Conservation (phyloP, 1,140 invertebrate genomes). For the Calephelis nemesis region DNA sequence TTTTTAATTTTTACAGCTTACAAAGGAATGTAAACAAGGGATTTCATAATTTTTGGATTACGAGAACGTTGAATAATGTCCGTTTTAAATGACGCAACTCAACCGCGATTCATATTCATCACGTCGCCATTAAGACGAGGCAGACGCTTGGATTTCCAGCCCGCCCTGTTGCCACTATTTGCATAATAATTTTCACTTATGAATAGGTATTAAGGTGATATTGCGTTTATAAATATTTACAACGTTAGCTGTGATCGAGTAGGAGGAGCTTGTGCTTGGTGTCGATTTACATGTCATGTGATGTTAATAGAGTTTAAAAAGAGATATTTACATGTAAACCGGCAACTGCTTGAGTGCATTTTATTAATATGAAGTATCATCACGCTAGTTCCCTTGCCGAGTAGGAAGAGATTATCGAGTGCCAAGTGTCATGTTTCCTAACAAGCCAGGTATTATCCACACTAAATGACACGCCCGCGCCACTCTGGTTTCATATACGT, state of each 20-base stretch:
- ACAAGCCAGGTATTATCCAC: too few species aligned
- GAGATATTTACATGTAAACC: too few species aligned
- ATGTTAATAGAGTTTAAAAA: too few species aligned
- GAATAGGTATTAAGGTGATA: conserved; percentile 75
- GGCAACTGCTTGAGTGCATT: too few species aligned
- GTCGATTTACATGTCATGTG: conserved; percentile 53
- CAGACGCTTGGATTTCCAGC: conserved; percentile 53
- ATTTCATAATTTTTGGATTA: conserved; percentile 4
- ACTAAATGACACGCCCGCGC: too few species aligned
- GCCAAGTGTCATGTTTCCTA: neutral
- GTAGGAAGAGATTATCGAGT: conserved; percentile 39
- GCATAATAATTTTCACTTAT: conserved; percentile 79
- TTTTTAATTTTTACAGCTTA: neutral
- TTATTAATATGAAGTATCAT: too few species aligned
- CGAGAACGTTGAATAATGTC: conserved; percentile 14
- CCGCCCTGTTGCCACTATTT: conserved; percentile 66
- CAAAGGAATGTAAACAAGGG: neutral
- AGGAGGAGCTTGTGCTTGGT: conserved; percentile 43
- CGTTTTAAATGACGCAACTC: conserved; percentile 31
- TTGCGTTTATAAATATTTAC: conserved; percentile 75
- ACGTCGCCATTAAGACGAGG: conserved; percentile 53
- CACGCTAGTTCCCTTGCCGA: too few species aligned
- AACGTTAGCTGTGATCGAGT: conserved; percentile 39
- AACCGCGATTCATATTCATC: conserved; percentile 52
- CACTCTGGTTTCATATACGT: too few species aligned